Conservation (phyloP, 2,888 invertebrate genomes). For the Metallyticus violacea region DNA sequence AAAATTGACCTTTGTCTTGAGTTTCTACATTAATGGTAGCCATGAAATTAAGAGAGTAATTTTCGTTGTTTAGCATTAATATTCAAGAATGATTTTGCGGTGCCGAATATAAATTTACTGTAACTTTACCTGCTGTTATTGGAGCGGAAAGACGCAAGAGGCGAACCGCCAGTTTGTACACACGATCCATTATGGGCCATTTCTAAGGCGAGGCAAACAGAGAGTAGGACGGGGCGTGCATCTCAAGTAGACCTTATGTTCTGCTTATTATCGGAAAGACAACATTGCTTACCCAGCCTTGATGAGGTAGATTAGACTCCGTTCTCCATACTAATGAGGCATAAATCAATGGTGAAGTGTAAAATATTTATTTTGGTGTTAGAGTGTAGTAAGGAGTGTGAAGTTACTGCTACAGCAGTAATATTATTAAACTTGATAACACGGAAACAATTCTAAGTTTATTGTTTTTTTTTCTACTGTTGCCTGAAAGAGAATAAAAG, state of each 20-base stretch:
- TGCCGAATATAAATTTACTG: too few relatives aligned
- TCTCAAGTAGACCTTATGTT: background rate
- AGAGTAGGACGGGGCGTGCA: background rate
- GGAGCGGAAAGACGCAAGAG: too few relatives aligned
- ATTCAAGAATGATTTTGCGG: background rate
- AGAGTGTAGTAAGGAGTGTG: too few relatives aligned
- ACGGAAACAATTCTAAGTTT: too few relatives aligned
- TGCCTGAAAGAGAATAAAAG: too few relatives aligned
- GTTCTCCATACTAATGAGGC: background rate
- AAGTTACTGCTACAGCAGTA: too few relatives aligned
- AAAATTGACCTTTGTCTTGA: too few relatives aligned
- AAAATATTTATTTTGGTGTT: background rate
- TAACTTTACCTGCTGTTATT: background rate
- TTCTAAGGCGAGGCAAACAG: background rate
- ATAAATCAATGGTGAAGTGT: background rate
- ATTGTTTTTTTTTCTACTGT: too few relatives aligned
- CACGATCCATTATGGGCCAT: background rate
- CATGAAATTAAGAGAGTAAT: too few relatives aligned
- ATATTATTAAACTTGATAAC: too few relatives aligned
- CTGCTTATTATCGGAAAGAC: background rate
- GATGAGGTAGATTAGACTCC: background rate
- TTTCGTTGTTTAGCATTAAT: background rate
- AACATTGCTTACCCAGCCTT: background rate
- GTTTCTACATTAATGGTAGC: too few relatives aligned
- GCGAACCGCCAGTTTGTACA: background rate